Evolutionary conservation across 1,140 invertebrate genomes (phyloP).

Genomic region (Drosophila neocordata): DNA sequence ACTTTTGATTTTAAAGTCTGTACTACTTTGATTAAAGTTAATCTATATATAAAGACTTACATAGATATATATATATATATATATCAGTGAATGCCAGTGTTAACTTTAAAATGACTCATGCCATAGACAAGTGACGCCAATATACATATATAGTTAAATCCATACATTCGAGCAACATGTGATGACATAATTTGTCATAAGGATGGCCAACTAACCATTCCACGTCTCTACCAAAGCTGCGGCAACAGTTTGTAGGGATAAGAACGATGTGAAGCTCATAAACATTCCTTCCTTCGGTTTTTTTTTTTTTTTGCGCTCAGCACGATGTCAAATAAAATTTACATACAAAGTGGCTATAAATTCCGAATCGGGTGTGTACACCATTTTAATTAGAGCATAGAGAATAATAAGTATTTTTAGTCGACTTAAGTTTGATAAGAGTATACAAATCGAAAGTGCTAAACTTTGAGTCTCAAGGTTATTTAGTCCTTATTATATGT

Average conservation of each 20-base stretch:
- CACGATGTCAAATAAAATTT: conserved; percentile 53
- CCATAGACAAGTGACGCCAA: conserved; percentile 33
- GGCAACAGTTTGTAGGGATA: conserved; percentile 30
- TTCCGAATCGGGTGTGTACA: conserved; percentile 20
- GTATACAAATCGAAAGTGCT: neutral
- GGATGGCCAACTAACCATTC: conserved; percentile 5
- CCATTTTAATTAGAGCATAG: conserved; percentile 47
- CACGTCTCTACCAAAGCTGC: neutral
- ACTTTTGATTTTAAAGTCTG: neutral
- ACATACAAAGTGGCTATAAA: conserved; percentile 57
- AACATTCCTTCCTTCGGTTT: conserved; percentile 25
- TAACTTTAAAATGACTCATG: conserved; percentile 30
- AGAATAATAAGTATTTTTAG: neutral
- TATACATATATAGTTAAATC: neutral
- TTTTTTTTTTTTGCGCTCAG: conserved; percentile 10
- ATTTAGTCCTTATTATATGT: conserved; percentile 33
- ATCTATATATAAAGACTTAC: neutral
- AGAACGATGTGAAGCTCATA: conserved; percentile 32
- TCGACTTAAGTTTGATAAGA: neutral
- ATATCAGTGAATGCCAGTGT: no score
- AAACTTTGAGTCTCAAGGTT: neutral
- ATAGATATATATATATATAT: no score
- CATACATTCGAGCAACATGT: conserved; percentile 30
- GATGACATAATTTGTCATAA: conserved; percentile 67
- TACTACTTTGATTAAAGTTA: neutral